Evolutionary conservation across 1,140 invertebrate species (phyloP).

Genomic region (Caenorhabditis elegans): DNA sequence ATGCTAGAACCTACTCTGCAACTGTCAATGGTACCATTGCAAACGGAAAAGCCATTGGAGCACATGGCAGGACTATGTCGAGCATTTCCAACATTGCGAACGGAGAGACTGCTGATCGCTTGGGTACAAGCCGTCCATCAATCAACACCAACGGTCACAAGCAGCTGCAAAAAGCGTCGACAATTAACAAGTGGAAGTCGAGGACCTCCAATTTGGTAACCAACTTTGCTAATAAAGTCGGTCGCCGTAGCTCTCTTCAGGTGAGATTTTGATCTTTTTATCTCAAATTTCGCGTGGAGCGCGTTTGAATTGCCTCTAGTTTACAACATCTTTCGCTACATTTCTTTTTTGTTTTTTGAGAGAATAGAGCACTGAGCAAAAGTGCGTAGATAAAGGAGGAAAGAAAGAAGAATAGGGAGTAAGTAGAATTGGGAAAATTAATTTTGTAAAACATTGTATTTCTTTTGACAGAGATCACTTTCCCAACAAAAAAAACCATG

Average conservation of each 20-base stretch:
- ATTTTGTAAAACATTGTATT: no score
- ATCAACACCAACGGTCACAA: neutral
- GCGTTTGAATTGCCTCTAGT: constrained; percentile 11
- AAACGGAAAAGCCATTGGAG: constrained; percentile 10
- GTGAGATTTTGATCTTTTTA: constrained; percentile 21
- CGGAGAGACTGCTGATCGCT: neutral
- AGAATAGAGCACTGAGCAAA: neutral
- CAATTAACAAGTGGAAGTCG: constrained; percentile 25
- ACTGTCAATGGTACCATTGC: neutral
- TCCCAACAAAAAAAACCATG: neutral
- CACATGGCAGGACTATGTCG: neutral
- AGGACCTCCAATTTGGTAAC: constrained; percentile 35
- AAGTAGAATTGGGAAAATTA: neutral
- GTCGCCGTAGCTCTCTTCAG: constrained; percentile 38
- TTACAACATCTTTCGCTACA: constrained; percentile 32
- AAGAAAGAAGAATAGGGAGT: neutral
- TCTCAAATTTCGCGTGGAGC: neutral
- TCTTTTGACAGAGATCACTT: no score
- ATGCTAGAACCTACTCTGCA: constrained; percentile 35
- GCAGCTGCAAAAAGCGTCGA: neutral
- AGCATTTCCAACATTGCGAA: neutral
- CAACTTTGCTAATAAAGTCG: constrained; percentile 28
- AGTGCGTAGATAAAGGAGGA: neutral
- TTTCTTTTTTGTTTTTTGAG: neutral
- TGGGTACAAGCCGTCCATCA: constrained; percentile 12